Evolutionary conservation across 2,797 vertebrate genomes (phyloP), one percentile per base, ranked within the genome.

Genomic region (Tapirus indicus): DNA sequence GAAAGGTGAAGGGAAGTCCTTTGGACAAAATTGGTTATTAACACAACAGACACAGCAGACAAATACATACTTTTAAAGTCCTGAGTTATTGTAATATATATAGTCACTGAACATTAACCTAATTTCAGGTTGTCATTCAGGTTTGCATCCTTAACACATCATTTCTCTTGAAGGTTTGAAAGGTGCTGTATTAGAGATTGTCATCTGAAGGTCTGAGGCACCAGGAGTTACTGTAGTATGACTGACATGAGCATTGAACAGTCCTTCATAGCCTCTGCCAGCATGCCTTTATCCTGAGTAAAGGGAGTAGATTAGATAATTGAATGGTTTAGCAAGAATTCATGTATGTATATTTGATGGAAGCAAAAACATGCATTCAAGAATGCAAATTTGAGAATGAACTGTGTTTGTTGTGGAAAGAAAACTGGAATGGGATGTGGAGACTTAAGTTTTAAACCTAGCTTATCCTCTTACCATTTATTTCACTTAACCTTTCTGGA

Each of bases 301-400:
- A 97, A 77, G 88, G 84, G 97, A 98, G 97, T 95, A 98, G 94
- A 98, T 98, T 98, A 97, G 95, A 97, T 98, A 98, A 98, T 98
- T 98, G 97, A 94, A 83, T 97, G 98, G 75, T 77, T 94, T 88
- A 90, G 56, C 60, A 97, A 97, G 91, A 97, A 98, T 92, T 88
- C 88, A 97, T 49, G 94, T 93, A 35, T 96, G 47, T 93, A 41
- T 96, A 97, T 97, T 98, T 95, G 95, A 97, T 94, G 66, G 92
- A 87, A 87, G 82, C 58, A 96, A 95, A 98, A 97, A 96, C 79
- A 94, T 44, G 93, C 52, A 86, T 95, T 95, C 94, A 85, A 89
- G 62, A 75, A 96, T 88, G 74, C 72, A 97, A 97, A 96, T 98
- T 5, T 6, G 4, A 97, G 58, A 94, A 79, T 35, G 80, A 98